These are phyloP conservation scores for Palythoa caribaeorum DNA, from an alignment of 92 coral and sea anemone species.

Conservation along the genomic window DNA sequence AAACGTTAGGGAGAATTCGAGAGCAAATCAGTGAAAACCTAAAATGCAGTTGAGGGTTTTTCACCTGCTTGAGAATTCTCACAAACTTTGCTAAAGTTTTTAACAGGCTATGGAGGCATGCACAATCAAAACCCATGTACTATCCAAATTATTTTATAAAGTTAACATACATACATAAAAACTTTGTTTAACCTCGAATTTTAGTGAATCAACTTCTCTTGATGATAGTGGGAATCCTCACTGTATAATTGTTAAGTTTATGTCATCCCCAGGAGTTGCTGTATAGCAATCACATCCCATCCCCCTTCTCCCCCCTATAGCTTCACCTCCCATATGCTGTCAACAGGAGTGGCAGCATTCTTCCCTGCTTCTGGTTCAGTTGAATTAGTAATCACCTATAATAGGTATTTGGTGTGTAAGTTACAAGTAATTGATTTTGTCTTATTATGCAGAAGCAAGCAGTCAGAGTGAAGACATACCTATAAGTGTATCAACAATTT, in stretches of 20 bases:
- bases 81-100: too few relatives aligned
- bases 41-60: too few relatives aligned
- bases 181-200: background rate
- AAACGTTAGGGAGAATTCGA: too few relatives aligned
- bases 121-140: background rate
- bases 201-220: constrained; percentile 3
- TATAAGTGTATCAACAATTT: constrained; percentile 23
- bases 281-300: constrained; percentile 1
- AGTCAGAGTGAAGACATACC: constrained; percentile 1
- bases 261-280: constrained; percentile 3
- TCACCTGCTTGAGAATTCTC: too few relatives aligned
- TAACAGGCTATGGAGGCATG: background rate
- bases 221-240: constrained; percentile 2
- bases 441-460: background rate
- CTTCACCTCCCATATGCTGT: constrained; percentile 2
- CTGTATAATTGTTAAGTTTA: background rate
- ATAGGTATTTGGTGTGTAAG: background rate
- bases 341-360: constrained; percentile 3
- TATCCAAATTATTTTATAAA: too few relatives aligned
- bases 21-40: too few relatives aligned
- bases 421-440: constrained; percentile 16
- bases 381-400: background rate
- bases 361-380: constrained; percentile 1
- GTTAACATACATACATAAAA: background rate
- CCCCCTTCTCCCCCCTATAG: constrained; percentile 1